These are phyloP conservation scores for Pangasius sanitwongsei DNA, from an alignment of 2,797 vertebrate genomes.

Conservation along the genomic window DNA sequence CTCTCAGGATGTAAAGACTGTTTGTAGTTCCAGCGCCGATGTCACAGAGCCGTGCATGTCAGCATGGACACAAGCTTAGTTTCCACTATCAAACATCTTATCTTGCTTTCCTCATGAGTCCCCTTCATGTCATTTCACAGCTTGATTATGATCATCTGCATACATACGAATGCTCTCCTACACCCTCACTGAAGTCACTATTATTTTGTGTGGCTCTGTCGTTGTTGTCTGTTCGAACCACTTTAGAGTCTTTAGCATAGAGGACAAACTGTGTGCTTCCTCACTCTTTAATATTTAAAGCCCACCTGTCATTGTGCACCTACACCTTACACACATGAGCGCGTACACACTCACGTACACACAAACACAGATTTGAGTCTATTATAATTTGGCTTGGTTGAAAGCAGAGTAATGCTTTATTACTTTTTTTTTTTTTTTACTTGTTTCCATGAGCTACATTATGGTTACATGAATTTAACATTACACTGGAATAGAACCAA, in stretches of 20 bases:
- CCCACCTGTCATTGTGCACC: conserved; percentile 34
- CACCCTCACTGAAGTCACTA: background rate
- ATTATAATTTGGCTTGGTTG: background rate
- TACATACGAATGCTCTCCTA: conserved; percentile 1
- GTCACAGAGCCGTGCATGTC: conserved; percentile 24
- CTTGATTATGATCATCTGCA: conserved; percentile 26
- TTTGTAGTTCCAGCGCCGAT: background rate
- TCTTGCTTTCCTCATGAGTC: conserved; percentile 33
- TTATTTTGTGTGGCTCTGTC: conserved; percentile 5
- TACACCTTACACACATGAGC: conserved; percentile 33
- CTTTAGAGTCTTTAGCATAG: conserved; percentile 40
- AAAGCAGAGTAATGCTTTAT: background rate
- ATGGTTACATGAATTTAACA: background rate
- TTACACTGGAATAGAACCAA: background rate
- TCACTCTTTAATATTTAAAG: conserved; percentile 62
- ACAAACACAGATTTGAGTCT: conserved; percentile 33
- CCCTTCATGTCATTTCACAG: conserved; percentile 18
- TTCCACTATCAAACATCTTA: conserved; percentile 34
- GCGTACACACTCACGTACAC: conserved; percentile 26
- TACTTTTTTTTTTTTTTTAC: background rate
- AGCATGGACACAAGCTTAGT: conserved; percentile 20
- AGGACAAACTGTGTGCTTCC: conserved; percentile 50
- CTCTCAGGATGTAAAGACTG: conserved; percentile 1
- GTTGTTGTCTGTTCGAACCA: conserved; percentile 27
- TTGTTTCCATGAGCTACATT: background rate